These are phyloP conservation scores for Acholoe squamosa DNA, from an alignment of 2,888 invertebrate genomes.

Conservation along the genomic window DNA sequence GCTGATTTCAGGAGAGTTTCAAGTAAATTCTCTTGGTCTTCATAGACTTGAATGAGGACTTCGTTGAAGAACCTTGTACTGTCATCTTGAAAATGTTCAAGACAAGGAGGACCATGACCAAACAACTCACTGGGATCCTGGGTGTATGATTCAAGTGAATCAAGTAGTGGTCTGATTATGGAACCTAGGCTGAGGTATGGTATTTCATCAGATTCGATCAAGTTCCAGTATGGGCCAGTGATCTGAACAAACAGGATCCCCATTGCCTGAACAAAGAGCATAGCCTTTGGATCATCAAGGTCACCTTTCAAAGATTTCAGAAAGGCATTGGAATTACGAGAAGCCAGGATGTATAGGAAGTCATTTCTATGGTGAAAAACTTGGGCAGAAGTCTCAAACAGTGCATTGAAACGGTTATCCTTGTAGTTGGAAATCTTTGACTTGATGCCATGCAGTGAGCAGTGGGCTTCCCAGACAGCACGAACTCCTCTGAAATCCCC, in stretches of 20 bases:
- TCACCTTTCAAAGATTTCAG: conserved; percentile 58
- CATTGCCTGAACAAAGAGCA: conserved; percentile 38
- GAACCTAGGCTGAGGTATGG: not conserved
- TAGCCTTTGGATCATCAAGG: conserved; percentile 20
- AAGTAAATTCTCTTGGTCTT: not conserved
- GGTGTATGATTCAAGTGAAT: not conserved
- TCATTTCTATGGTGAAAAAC: conserved; percentile 65
- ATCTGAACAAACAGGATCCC: conserved; percentile 62
- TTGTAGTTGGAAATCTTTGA: conserved; percentile 39
- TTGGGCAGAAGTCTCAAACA: conserved; percentile 68
- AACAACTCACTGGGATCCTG: conserved; percentile 12
- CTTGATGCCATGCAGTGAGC: conserved; percentile 43
- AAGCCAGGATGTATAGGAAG: conserved; percentile 64
- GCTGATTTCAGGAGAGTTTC: conserved; percentile 12
- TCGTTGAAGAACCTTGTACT: not conserved
- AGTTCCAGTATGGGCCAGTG: conserved; percentile 69
- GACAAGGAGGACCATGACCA: conserved; percentile 45
- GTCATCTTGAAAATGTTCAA: not conserved
- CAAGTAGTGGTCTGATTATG: not conserved
- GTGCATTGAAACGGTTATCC: conserved; percentile 69
- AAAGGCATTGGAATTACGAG: conserved; percentile 61
- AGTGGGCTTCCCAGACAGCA: conserved; percentile 26
- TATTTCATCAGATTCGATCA: not conserved
- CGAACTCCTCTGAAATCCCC: conserved; percentile 15
- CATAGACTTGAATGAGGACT: not conserved